phyloP scores from a whole-genome alignment of 2,888 invertebrate genomes.

The Drosophila maculinotata region DNA sequence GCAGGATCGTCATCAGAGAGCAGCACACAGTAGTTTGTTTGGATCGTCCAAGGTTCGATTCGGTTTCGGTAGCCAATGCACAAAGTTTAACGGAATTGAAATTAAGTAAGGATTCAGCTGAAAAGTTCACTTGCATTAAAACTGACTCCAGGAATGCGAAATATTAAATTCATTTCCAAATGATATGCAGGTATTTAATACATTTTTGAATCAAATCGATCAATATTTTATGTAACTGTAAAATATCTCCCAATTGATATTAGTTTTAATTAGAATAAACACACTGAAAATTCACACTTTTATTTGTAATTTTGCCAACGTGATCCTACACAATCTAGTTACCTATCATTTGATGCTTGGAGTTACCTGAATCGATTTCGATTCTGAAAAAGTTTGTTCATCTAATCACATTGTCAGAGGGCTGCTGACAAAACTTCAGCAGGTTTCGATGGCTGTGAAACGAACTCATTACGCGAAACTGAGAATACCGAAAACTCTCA shows the following conservation, averaged over 20 bases:
- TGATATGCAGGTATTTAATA: too few species aligned
- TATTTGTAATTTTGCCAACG: background rate
- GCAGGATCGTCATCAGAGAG: conserved; percentile 19
- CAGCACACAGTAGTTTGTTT: conserved; percentile 44
- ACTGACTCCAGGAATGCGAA: background rate
- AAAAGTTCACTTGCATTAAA: background rate
- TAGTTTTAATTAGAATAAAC: too few species aligned
- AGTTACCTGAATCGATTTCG: background rate
- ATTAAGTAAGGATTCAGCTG: conserved; percentile 3
- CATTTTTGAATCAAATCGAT: too few species aligned
- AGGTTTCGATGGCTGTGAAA: conserved; percentile 65
- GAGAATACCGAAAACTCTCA: conserved; percentile 26
- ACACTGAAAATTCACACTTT: too few species aligned
- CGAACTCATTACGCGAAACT: conserved; percentile 70
- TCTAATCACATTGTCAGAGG: conserved; percentile 58
- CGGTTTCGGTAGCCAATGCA: conserved; percentile 38
- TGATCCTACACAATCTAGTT: background rate
- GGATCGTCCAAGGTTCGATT: conserved; percentile 20
- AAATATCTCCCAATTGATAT: too few species aligned
- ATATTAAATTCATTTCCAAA: background rate
- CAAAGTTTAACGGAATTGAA: conserved; percentile 35
- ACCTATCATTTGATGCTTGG: background rate
- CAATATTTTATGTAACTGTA: too few species aligned
- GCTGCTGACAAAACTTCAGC: conserved; percentile 48
- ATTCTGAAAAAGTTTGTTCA: background rate